phyloP scores from a whole-genome alignment of 2,888 invertebrate species.

The Drosophila histrio region DNA sequence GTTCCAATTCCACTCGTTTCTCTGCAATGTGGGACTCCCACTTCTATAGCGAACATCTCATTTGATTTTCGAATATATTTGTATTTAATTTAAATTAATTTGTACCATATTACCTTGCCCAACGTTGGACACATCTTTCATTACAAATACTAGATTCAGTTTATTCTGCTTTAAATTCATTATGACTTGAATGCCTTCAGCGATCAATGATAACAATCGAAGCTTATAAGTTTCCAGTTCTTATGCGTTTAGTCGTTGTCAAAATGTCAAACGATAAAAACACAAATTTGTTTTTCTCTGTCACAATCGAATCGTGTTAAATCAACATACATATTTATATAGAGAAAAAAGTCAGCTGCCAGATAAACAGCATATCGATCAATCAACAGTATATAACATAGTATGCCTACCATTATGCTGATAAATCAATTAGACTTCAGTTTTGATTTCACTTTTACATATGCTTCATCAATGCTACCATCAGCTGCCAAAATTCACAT shows the following conservation, averaged over 20 bases:
- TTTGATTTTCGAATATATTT: background rate
- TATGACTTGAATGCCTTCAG: background rate
- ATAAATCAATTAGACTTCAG: conserved; percentile 7
- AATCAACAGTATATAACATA: conserved; percentile 7
- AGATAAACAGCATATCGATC: conserved; percentile 8
- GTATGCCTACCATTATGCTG: background rate
- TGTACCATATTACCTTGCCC: background rate
- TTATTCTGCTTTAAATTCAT: background rate
- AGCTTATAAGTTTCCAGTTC: background rate
- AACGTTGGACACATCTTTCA: background rate
- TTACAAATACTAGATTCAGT: background rate
- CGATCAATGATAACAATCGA: background rate
- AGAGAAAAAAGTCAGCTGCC: background rate
- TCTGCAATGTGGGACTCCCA: no score
- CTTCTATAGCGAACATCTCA: background rate
- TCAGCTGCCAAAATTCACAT: conserved; percentile 24
- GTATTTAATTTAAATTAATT: background rate
- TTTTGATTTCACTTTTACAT: conserved; percentile 7
- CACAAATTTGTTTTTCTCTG: background rate
- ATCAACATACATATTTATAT: no score
- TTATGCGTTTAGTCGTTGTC: background rate
- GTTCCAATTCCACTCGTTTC: background rate
- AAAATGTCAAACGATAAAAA: background rate
- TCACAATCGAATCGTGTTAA: no score
- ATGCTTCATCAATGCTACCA: conserved; percentile 13